A percentile compares a stretch with the other conserved stretches of the same genome.
Evolutionary conservation across 2,888 invertebrate genomes (phyloP).

Genomic region (Cryptocephalus moraei): DNA sequence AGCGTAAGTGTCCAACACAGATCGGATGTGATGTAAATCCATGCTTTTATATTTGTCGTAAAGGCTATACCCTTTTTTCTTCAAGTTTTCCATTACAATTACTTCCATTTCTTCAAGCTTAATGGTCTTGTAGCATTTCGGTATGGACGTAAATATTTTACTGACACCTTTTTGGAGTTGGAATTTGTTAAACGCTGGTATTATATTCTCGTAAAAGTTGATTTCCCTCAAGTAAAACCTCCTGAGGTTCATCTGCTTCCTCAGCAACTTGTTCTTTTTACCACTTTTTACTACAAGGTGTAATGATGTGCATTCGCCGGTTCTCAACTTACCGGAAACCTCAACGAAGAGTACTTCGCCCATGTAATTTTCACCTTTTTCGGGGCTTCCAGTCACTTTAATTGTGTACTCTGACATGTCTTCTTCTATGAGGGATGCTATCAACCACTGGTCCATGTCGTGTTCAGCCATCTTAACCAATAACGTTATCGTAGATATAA

Average conservation of each 20-base stretch:
- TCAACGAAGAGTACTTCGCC: conserved; percentile 17
- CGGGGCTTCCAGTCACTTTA: conserved; percentile 6
- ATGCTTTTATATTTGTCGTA: conserved; percentile 16
- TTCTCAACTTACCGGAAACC: conserved; percentile 9
- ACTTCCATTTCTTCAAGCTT: conserved; percentile 4
- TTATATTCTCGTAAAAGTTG: conserved; percentile 13
- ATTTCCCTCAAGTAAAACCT: conserved; percentile 17
- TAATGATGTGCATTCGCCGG: conserved; percentile 10
- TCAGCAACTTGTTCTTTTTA: not conserved
- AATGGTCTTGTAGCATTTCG: conserved; percentile 11
- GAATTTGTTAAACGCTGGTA: conserved; percentile 12
- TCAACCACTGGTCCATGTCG: conserved; percentile 4
- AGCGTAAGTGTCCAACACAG: conserved; percentile 16
- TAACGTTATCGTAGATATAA: too few species aligned
- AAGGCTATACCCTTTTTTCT: conserved; percentile 15
- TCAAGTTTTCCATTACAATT: conserved; percentile 22
- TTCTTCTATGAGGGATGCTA: conserved; percentile 7
- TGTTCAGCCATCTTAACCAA: not conserved
- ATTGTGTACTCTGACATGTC: conserved; percentile 7
- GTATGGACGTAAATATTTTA: conserved; percentile 7
- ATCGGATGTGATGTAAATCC: conserved; percentile 19
- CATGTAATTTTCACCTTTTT: conserved; percentile 21
- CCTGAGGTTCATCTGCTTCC: not conserved
- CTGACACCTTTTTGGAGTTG: conserved; percentile 11
- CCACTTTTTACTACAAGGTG: conserved; percentile 7